Base-by-base conservation (phyloP, 2,113 vertebrate species). In the Galeopterus variegatus region DNA sequence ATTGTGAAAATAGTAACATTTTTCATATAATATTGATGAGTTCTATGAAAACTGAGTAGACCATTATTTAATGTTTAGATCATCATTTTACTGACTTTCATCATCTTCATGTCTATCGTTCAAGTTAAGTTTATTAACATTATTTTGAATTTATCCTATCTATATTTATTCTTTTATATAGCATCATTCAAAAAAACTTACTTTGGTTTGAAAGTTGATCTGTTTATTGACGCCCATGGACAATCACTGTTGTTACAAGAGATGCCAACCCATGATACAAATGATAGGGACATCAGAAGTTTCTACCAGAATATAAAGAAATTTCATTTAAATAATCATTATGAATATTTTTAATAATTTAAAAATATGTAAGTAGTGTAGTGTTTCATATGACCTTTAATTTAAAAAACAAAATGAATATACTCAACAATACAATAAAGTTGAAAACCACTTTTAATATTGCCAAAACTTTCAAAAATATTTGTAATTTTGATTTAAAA, bases 401-500 rank as follows among this genome's bases (percentile, higher is more conserved):
- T 67, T 56, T 77, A 31, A 19, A 88, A 48, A 83, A 41, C 0
- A n/a, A 64, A 45, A 60, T 48, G 31, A 77, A 50, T 18, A n/a
- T n/a, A 8, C 3, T 64, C 50, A 24, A 23, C 48, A 69, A 60
- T 45, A 58, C 8, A 48, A 45, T 48, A 88, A 80, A 70, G 3
- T 26, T 33, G 45, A 79, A 97, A 48, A 15, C 3, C 5, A 45
- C 8, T 8, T 82, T 92, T 67, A 1, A 1, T 60, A 18, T 17
- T 75, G 2, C 1, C 45, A n/a, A 69, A 23, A 24, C 0, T 54
- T 48, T 26, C 11, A 73, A 1, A 18, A 33, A 21, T 36, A 1
- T n/a, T 6, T 62, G 1, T 12, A n/a, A 3, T 79, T 94, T 13
- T 45, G 11, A 33, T 36, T 79, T 12, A 28, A 96, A 79, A 60